Base-by-base conservation (phyloP, 2,888 invertebrate genomes). In the Aphodius sticticus region DNA sequence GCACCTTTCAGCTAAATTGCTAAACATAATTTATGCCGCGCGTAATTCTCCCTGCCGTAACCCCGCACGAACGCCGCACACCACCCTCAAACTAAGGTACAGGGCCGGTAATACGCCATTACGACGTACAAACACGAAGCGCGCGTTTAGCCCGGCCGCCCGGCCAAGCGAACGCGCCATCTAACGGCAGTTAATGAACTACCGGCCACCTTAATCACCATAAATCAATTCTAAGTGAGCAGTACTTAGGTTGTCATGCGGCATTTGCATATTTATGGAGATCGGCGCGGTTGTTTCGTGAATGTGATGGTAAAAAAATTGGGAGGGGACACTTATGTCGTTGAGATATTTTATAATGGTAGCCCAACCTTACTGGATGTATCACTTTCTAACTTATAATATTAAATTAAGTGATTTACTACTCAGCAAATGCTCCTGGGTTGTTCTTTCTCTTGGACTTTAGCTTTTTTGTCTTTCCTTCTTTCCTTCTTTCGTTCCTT, bases 11-110 rank as follows among this genome's bases (percentile, higher is more conserved):
- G 78, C 79, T 81, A 83, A 83, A 83, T 83, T 83, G 82, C 82
- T 81, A 82, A 83, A 82, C 82, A 82, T 82, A 83, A 83, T 83
- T 83, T 83, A 83, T 83, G 81, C 81, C 78, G 77, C 70, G 81
- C 79, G 80, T 77, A 74, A 74, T 74, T 74, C 74, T 74, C n/a
- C 53, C 53, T 53, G 53, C 53, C 53, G 26, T 26, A 26, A 2
- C 53, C 53, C 53, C 53, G 53, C 7, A 53, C 53, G 26, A 26
- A 26, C 26, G 26, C 26, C 26, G 26, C 26, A 26, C 53, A 12
- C 53, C 12, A 15, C 36, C 74, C 74, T 35, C 37, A n/a, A 36
- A 74, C 74, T 74, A 37, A 35, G 74, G 36, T 35, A 74, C 36
- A 7, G 36, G 35, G 72, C 70, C 78, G 69, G 53, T 71, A 71